These are phyloP conservation scores for Podocnemis expansa DNA, from an alignment of 2,113 vertebrate genomes.

Conservation along the genomic window DNA sequence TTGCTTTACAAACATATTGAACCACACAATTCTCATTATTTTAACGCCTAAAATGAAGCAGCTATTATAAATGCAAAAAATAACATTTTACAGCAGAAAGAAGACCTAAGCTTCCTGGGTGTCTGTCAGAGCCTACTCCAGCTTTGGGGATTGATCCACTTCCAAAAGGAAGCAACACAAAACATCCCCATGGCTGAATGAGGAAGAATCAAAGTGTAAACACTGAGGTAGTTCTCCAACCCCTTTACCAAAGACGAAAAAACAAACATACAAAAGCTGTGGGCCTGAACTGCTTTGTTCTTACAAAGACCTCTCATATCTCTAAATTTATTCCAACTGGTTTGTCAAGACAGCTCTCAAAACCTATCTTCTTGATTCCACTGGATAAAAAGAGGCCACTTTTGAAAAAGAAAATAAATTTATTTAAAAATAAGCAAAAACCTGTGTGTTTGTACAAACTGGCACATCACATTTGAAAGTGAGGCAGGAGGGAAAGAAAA, in stretches of 20 bases:
- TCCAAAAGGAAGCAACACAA: neutral
- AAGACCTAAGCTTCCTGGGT: neutral
- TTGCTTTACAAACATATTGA: neutral
- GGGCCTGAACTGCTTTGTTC: neutral
- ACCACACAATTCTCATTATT: neutral
- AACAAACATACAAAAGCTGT: neutral
- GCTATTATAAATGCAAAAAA: neutral
- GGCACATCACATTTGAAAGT: slow-evolving; percentile 22
- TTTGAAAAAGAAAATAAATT: neutral
- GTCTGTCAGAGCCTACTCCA: neutral
- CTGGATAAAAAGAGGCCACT: neutral
- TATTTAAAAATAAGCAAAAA: slow-evolving; percentile 6
- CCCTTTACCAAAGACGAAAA: neutral
- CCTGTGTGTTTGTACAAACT: neutral
- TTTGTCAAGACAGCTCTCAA: neutral
- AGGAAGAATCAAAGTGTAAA: neutral
- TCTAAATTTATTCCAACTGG: neutral
- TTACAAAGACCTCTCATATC: neutral
- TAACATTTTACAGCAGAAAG: neutral
- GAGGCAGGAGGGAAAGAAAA: neutral
- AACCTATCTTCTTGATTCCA: neutral
- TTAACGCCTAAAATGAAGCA: neutral
- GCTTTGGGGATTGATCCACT: neutral
- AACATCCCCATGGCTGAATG: neutral
- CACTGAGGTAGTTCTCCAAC: neutral